These are phyloP conservation scores for Prorops nasuta DNA, from an alignment of 1,140 invertebrate species.

Conservation along the genomic window DNA sequence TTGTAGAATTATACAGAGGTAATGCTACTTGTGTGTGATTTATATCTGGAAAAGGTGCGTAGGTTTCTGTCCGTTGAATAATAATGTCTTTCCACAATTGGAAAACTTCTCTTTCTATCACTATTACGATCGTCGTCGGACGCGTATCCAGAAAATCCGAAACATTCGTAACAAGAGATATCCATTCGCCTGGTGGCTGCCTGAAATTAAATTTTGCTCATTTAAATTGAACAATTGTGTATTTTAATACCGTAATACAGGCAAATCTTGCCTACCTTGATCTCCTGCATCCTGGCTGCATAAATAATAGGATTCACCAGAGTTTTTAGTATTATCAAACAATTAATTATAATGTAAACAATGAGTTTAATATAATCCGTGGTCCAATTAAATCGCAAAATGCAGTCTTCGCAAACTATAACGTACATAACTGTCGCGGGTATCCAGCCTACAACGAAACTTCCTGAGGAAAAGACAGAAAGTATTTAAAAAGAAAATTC, in stretches of 20 bases:
- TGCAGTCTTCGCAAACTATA: slow-evolving; percentile 59
- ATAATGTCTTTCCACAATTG: too few relatives aligned
- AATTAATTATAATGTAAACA: slow-evolving; percentile 42
- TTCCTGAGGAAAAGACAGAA: slow-evolving; percentile 44
- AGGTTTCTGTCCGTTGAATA: too few relatives aligned
- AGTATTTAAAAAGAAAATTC: too few relatives aligned
- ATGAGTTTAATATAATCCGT: slow-evolving; percentile 27
- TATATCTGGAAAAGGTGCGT: too few relatives aligned
- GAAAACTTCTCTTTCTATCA: too few relatives aligned
- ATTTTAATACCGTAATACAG: too few relatives aligned
- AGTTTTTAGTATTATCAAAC: slow-evolving; percentile 64
- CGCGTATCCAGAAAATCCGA: too few relatives aligned
- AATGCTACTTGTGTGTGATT: too few relatives aligned
- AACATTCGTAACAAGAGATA: slow-evolving; percentile 8
- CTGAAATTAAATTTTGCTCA: slow-evolving; percentile 11
- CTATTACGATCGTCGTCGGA: too few relatives aligned
- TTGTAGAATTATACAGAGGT: neutral
- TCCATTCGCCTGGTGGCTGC: slow-evolving; percentile 20
- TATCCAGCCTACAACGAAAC: slow-evolving; percentile 66
- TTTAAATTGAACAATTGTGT: too few relatives aligned
- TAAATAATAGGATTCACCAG: slow-evolving; percentile 71
- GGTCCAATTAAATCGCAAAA: slow-evolving; percentile 30
- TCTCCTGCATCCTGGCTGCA: slow-evolving; percentile 66
- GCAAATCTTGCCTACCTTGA: slow-evolving; percentile 60
- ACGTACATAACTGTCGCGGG: slow-evolving; percentile 61